phyloP scores from a whole-genome alignment of 2,113 vertebrate species.

The Coturnix japonica region DNA sequence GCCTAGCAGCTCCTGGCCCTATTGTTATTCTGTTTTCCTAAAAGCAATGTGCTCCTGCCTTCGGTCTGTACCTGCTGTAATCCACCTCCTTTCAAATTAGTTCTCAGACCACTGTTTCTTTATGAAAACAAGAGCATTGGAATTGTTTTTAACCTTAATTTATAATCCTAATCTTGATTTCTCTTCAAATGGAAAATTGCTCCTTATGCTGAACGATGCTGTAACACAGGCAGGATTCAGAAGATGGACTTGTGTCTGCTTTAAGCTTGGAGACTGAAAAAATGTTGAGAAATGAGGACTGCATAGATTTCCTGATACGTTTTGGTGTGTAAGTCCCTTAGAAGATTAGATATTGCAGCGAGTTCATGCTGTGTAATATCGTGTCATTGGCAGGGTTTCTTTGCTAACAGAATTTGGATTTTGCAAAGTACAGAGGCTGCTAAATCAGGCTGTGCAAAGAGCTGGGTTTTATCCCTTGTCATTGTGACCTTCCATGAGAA shows the following conservation, averaged over 20 bases:
- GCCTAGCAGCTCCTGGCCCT: not conserved
- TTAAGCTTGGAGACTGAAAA: conserved; percentile 33
- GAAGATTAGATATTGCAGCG: conserved; percentile 9
- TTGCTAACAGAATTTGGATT: conserved; percentile 15
- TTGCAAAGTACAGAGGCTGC: not conserved
- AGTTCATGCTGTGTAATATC: conserved; percentile 53
- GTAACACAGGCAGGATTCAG: not conserved
- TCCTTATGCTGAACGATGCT: not conserved
- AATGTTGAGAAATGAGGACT: conserved; percentile 13
- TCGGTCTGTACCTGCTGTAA: not conserved
- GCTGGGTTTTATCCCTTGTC: not conserved
- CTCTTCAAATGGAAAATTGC: not conserved
- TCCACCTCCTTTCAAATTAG: not conserved
- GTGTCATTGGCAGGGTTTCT: not conserved
- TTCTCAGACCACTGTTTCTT: not conserved
- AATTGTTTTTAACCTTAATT: conserved; percentile 17
- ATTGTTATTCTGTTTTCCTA: conserved; percentile 15
- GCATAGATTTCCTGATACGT: conserved; percentile 7
- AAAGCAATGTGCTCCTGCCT: not conserved
- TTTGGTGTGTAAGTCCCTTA: not conserved
- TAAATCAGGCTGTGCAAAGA: not conserved
- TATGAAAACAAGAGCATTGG: not conserved
- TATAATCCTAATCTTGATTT: not conserved
- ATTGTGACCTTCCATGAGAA: not conserved
- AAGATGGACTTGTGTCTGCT: not conserved